Base-by-base conservation (phyloP, 2,113 vertebrate genomes). In the Melospiza melodia region DNA sequence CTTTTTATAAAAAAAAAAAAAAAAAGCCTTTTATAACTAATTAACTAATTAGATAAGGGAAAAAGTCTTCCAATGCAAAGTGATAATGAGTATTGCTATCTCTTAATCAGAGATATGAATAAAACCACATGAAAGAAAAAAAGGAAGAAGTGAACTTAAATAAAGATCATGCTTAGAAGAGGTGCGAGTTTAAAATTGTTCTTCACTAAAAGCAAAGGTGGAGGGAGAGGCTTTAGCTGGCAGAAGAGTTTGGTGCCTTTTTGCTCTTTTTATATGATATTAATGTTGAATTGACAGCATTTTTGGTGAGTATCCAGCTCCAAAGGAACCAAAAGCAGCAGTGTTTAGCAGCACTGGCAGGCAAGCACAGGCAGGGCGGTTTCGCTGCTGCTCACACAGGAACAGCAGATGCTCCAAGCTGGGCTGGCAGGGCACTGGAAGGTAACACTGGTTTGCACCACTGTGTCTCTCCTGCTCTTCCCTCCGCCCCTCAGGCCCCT, bases 371-470 rank as follows among this genome's bases (percentile, higher is more conserved):
- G 52, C 91, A 86, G 91, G 62, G 81, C 0, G 1, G 20, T 19
- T 76, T 68, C 74, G 69, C 58, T 78, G 7, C 28, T 62, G 89
- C 94, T 95, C 55, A 11, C 55, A 19, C 71, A 79, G 81, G 65
- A 82, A 37, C 84, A 89, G 95, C 77, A 89, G 91, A 67, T 94
- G 78, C 84, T 76, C 62, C 71, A 30, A 30, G 74, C 80, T 35
- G 84, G 68, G 61, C 75, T 69, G 76, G 66, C 82, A 82, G 75
- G 74, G 41, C 90, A 30, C 71, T 1, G 48, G 7, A 27, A 57
- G 54, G 48, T 11, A 59, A 52, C 52, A 14, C 12, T 41, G 57
- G 23, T 16, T 78, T 49, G 41, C n/a, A 48, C 39, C 59, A 4
- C n/a, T 4, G 4, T 5, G 8, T 9, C 11, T 30, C 28, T 46